Conservation (phyloP, 2,797 vertebrate genomes). For the Periophthalmus magnuspinnatus region DNA sequence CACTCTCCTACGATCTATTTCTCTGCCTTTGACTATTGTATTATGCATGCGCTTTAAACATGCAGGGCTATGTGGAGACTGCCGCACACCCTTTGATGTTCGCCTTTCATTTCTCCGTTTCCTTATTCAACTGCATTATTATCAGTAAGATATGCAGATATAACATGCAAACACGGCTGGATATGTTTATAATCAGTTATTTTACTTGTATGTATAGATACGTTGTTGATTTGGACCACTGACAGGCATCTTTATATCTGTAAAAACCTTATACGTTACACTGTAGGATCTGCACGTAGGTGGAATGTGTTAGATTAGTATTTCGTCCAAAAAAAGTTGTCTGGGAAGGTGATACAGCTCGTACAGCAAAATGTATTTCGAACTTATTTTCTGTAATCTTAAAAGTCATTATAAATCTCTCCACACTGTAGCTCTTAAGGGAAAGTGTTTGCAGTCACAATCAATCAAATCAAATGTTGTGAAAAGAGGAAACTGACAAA, state of each 20-base stretch:
- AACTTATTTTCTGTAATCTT: neutral
- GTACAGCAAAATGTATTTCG: neutral
- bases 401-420: too few relatives aligned
- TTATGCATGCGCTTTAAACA: constrained; percentile 55
- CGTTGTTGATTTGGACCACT: neutral
- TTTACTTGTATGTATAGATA: neutral
- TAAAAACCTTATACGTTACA: neutral
- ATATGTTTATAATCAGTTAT: constrained; percentile 16
- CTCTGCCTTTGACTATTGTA: constrained; percentile 35
- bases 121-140: constrained; percentile 21
- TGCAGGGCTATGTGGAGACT: constrained; percentile 36
- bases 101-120: constrained; percentile 23
- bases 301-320: neutral
- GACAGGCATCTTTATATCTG: neutral
- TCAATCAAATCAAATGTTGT: neutral
- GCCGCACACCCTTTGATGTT: constrained; percentile 50
- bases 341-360: neutral
- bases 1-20: constrained; percentile 35
- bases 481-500: too few relatives aligned
- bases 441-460: neutral
- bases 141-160: constrained; percentile 21
- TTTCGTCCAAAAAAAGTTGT: neutral
- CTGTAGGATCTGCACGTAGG: neutral
- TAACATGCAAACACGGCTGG: constrained; percentile 4
- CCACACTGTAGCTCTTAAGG: neutral